These are phyloP conservation scores for Antrozous pallidus DNA, from an alignment of 2,797 vertebrate species.

Conservation along the genomic window DNA sequence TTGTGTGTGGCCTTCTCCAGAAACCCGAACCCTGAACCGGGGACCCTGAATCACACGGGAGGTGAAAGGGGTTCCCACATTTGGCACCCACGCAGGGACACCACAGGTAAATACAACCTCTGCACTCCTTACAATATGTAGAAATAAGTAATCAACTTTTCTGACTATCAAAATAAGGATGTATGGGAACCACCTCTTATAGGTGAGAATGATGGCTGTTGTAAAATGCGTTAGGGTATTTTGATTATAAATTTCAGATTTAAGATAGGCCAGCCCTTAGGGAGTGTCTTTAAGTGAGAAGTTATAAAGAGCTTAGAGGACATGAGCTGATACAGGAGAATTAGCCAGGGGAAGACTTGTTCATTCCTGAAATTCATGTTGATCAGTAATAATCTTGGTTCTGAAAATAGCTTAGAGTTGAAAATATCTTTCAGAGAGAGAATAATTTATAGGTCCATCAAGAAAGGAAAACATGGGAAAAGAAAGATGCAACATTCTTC, in stretches of 20 bases:
- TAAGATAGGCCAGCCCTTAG: neutral
- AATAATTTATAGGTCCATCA: conserved; percentile 32
- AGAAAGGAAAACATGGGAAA: conserved; percentile 27
- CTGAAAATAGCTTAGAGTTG: conserved; percentile 47
- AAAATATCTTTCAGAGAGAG: conserved; percentile 37
- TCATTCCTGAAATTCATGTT: conserved; percentile 53
- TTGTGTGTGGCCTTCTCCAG: too few species aligned
- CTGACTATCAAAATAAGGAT: neutral
- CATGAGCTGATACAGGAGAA: neutral
- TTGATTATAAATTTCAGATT: conserved; percentile 34
- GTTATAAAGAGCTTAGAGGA: conserved; percentile 26
- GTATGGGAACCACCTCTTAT: neutral
- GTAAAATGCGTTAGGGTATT: neutral
- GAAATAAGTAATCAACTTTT: neutral
- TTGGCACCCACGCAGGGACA: too few species aligned
- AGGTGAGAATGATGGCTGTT: neutral
- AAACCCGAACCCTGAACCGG: too few species aligned
- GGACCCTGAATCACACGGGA: too few species aligned
- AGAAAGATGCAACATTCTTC: conserved; percentile 27
- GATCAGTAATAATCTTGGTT: conserved; percentile 58
- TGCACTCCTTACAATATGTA: neutral
- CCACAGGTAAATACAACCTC: neutral
- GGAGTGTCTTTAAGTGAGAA: conserved; percentile 41
- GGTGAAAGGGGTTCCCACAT: too few species aligned
- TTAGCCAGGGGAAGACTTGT: conserved; percentile 40